phyloP scores from a whole-genome alignment of 2,113 vertebrate genomes.

The Bettongia penicillata region DNA sequence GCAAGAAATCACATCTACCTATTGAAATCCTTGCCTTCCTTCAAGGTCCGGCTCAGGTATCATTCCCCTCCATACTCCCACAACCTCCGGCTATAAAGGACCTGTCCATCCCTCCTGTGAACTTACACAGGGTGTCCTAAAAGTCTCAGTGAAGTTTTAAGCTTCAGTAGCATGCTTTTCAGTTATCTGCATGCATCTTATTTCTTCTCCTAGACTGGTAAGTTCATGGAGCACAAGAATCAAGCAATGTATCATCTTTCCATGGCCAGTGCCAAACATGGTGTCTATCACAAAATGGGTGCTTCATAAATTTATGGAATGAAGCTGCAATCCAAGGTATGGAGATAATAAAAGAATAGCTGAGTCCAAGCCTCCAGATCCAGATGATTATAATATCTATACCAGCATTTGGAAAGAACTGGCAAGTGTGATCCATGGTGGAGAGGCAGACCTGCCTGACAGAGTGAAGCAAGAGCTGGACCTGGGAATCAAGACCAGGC shows the following conservation, averaged over 20 bases:
- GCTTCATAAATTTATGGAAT: background rate
- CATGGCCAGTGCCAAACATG: background rate
- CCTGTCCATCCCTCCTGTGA: background rate
- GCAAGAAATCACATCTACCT: background rate
- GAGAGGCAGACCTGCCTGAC: background rate
- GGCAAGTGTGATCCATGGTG: background rate
- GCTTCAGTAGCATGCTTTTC: background rate
- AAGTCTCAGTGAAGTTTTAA: background rate
- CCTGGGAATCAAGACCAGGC: background rate
- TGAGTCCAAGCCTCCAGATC: background rate
- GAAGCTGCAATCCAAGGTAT: background rate
- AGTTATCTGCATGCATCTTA: background rate
- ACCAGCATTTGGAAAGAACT: background rate
- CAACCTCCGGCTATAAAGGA: background rate
- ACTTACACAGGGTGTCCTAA: background rate
- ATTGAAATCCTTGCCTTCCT: background rate
- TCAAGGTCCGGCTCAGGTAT: background rate
- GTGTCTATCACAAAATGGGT: background rate
- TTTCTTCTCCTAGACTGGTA: background rate
- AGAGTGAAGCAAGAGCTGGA: background rate
- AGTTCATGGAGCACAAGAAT: background rate
- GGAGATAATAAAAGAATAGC: background rate
- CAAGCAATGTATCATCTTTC: background rate
- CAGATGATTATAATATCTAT: background rate
- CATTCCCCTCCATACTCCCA: background rate